Percentiles rank a stretch among this genome's conserved stretches.
Conservation (phyloP, 1,140 invertebrate species). For the Parasteatoda tepidariorum region DNA sequence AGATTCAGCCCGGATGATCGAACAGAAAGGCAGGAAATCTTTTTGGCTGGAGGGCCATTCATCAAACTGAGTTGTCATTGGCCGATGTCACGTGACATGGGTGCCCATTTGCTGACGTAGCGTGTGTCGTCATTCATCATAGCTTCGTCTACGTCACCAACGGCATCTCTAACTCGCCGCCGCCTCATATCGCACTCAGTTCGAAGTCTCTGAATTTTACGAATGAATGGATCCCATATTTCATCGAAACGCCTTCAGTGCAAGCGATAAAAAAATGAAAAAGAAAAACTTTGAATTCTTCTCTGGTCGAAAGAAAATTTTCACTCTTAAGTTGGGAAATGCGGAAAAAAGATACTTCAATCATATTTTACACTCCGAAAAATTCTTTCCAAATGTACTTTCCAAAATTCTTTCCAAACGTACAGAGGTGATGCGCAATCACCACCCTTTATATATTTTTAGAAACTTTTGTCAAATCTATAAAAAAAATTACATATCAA, state of each 20-base stretch:
- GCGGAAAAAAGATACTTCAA: too few species aligned
- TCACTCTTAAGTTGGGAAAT: too few species aligned
- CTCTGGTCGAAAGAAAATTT: too few species aligned
- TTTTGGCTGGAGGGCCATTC: not conserved
- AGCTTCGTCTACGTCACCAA: slow-evolving; percentile 7
- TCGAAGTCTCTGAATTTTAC: slow-evolving; percentile 36
- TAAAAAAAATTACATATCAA: too few species aligned
- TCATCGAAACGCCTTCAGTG: slow-evolving; percentile 9
- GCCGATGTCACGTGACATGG: slow-evolving; percentile 33
- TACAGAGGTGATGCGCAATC: too few species aligned
- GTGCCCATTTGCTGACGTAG: slow-evolving; percentile 36
- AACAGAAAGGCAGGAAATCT: slow-evolving; percentile 4
- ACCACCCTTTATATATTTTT: too few species aligned
- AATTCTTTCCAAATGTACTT: too few species aligned
- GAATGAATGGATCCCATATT: slow-evolving; percentile 32
- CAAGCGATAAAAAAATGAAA: too few species aligned
- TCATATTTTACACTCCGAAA: too few species aligned
- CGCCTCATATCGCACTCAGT: slow-evolving; percentile 13
- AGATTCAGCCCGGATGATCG: slow-evolving; percentile 39
- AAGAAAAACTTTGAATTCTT: too few species aligned
- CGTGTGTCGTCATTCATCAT: slow-evolving; percentile 45
- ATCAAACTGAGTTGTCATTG: slow-evolving; percentile 9
- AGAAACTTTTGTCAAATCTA: too few species aligned
- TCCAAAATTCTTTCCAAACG: too few species aligned
- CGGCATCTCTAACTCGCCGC: not conserved